Conservation (phyloP, 2,888 invertebrate genomes). For the Xanthorhoe spadicearia region DNA sequence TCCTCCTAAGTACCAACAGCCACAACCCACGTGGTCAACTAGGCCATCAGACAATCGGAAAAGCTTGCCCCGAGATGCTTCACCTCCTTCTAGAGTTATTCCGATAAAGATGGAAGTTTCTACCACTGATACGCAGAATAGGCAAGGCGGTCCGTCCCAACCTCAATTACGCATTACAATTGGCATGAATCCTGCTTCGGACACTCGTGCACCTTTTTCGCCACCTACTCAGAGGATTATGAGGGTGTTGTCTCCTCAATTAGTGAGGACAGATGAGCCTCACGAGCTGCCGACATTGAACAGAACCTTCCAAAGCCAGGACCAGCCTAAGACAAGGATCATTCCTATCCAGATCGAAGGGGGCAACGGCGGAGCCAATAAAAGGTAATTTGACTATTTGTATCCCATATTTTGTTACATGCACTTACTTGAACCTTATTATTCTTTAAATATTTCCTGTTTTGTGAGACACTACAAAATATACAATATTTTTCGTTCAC, state of each 20-base stretch:
- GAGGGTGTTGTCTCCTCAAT: slow-evolving; percentile 80
- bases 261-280: slow-evolving; percentile 78
- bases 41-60: slow-evolving; percentile 77
- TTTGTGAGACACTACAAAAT: too few species aligned
- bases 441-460: too few species aligned
- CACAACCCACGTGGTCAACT: slow-evolving; percentile 78
- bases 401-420: neutral
- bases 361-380: slow-evolving; percentile 69
- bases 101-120: slow-evolving; percentile 88
- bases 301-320: slow-evolving; percentile 65
- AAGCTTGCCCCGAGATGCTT: slow-evolving; percentile 71
- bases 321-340: slow-evolving; percentile 81
- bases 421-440: neutral
- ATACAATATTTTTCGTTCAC: too few species aligned
- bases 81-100: slow-evolving; percentile 82
- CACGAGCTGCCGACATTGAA: slow-evolving; percentile 73
- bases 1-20: slow-evolving; percentile 76
- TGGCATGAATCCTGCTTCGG: slow-evolving; percentile 71
- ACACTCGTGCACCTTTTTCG: slow-evolving; percentile 63
- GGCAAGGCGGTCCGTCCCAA: slow-evolving; percentile 60
- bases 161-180: slow-evolving; percentile 79
- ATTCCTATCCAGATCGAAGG: slow-evolving; percentile 87
- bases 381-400: slow-evolving; percentile 60
- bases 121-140: slow-evolving; percentile 66
- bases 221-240: slow-evolving; percentile 82